A percentile compares a stretch with the other conserved stretches of the same genome.
phyloP scores from a whole-genome alignment of 2,888 invertebrate species.

The Trachelus stipa region DNA sequence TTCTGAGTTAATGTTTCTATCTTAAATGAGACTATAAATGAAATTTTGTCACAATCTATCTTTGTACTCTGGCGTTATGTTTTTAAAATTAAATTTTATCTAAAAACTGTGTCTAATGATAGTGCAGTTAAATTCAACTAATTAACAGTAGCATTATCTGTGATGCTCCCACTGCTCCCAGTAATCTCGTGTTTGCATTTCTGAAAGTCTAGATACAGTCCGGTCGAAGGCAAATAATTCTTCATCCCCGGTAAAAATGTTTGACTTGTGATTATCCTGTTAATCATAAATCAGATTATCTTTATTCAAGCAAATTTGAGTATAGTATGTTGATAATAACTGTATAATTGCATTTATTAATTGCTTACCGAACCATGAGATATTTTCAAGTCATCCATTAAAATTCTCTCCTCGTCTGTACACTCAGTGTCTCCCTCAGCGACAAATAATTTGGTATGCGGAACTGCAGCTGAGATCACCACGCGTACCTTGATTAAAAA shows the following conservation, averaged over 20 bases:
- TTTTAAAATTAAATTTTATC: background rate
- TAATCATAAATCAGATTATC: slow-evolving; percentile 18
- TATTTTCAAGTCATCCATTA: slow-evolving; percentile 97
- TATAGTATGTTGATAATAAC: background rate
- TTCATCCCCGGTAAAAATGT: slow-evolving; percentile 97
- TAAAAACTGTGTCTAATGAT: background rate
- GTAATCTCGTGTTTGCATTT: slow-evolving; percentile 97
- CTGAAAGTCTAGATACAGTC: slow-evolving; percentile 90
- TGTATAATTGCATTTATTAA: background rate
- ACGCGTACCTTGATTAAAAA: slow-evolving; percentile 72
- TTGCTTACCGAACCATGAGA: slow-evolving; percentile 76
- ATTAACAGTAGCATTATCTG: slow-evolving; percentile 43
- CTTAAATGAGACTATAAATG: background rate
- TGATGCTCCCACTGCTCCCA: slow-evolving; percentile 83
- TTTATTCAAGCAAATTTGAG: background rate
- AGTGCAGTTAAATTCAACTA: background rate
- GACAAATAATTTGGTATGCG: slow-evolving; percentile 81
- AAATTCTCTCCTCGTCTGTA: slow-evolving; percentile 82
- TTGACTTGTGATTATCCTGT: slow-evolving; percentile 82
- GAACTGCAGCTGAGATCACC: slow-evolving; percentile 85
- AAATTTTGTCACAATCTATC: background rate
- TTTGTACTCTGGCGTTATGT: background rate
- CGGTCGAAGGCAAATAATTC: slow-evolving; percentile 97
- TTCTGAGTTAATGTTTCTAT: background rate
- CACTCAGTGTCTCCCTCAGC: slow-evolving; percentile 69